A percentile compares a stretch with the other conserved stretches of the same genome.
Evolutionary conservation across 1,140 invertebrate species (phyloP).

Genomic region (Idris sp.): DNA sequence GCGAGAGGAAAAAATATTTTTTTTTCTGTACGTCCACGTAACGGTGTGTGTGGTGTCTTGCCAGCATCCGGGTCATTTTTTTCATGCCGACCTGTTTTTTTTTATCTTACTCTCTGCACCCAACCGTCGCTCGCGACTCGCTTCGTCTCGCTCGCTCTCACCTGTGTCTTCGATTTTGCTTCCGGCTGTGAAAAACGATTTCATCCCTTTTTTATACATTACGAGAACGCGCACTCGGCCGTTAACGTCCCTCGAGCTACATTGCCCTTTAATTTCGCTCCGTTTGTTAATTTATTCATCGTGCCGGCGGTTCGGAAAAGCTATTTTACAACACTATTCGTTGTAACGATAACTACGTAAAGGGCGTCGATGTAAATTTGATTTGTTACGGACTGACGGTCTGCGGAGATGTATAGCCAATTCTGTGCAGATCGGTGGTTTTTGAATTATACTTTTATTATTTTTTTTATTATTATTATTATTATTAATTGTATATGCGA

Average conservation of each 20-base stretch:
- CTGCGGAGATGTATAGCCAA: constrained; percentile 49
- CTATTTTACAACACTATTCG: constrained; percentile 61
- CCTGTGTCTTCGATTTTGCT: constrained; percentile 58
- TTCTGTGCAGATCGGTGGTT: constrained; percentile 56
- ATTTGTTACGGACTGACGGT: constrained; percentile 60
- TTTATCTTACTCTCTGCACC: constrained; percentile 57
- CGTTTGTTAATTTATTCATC: constrained; percentile 63
- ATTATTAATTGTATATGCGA: constrained; percentile 55
- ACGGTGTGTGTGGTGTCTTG: constrained; percentile 67
- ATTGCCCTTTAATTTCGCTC: constrained; percentile 63
- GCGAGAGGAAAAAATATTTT: constrained; percentile 57
- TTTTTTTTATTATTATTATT: too few relatives aligned
- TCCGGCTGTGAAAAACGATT: constrained; percentile 56
- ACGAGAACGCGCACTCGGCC: constrained; percentile 55
- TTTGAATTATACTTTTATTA: constrained; percentile 52
- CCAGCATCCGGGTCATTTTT: constrained; percentile 65
- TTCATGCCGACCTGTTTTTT: constrained; percentile 57
- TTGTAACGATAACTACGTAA: constrained; percentile 61
- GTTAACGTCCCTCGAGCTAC: constrained; percentile 62
- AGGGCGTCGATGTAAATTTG: constrained; percentile 61
- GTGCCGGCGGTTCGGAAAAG: constrained; percentile 63
- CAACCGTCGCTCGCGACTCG: constrained; percentile 50
- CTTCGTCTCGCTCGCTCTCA: constrained; percentile 51
- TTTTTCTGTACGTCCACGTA: constrained; percentile 60
- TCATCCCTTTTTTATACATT: constrained; percentile 53